These are phyloP conservation scores for Mormoops blainvillei DNA, from an alignment of 2,113 vertebrate genomes.

Conservation along the genomic window DNA sequence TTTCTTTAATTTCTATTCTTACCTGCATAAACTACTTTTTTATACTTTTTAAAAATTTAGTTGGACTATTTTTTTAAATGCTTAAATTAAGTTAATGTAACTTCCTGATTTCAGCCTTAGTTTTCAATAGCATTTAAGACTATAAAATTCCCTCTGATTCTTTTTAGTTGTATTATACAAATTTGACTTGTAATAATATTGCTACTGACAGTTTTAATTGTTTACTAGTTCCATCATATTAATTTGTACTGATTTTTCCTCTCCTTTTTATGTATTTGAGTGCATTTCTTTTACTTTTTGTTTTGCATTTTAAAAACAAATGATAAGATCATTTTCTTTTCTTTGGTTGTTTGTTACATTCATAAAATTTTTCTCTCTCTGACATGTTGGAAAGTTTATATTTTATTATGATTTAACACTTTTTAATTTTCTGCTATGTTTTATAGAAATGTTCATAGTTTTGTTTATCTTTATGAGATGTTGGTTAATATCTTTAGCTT, in stretches of 20 bases:
- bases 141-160: neutral
- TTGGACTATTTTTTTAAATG: neutral
- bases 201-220: neutral
- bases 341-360: neutral
- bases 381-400: neutral
- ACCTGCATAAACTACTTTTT: neutral
- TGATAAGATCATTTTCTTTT: neutral
- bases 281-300: neutral
- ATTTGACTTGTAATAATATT: neutral
- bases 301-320: neutral
- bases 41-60: neutral
- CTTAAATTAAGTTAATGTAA: neutral
- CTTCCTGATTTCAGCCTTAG: neutral
- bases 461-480: neutral
- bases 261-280: neutral
- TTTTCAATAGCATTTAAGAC: neutral
- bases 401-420: neutral
- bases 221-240: neutral
- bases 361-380: neutral
- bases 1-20: neutral
- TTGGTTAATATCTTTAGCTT: neutral
- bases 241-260: neutral
- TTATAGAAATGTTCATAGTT: neutral
- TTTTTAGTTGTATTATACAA: neutral
- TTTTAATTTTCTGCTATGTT: neutral